Conservation (phyloP, 2,797 vertebrate genomes). For the Diplodus puntazzo region DNA sequence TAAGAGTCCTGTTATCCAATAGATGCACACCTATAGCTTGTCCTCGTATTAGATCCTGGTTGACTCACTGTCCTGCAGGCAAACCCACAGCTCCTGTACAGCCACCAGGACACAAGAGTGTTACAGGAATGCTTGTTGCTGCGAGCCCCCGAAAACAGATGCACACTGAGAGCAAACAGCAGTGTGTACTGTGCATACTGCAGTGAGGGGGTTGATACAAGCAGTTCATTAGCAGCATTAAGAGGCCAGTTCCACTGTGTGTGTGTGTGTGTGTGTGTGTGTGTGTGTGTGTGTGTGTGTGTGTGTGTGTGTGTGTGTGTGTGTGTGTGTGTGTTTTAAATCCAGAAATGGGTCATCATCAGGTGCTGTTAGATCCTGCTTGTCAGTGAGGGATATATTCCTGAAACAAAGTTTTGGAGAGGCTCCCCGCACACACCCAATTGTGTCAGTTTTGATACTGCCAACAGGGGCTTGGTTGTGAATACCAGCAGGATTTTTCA, state of each 20-base stretch:
- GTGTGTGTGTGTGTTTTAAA: slow-evolving; percentile 21
- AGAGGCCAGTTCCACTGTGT: slow-evolving; percentile 25
- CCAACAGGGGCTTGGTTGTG: background rate
- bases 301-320: background rate
- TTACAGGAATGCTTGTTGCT: slow-evolving; percentile 39
- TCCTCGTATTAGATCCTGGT: slow-evolving; percentile 37
- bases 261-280: background rate
- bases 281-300: slow-evolving; percentile 9
- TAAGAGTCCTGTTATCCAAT: slow-evolving; percentile 44
- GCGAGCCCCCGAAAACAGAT: slow-evolving; percentile 59
- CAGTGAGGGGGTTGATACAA: slow-evolving; percentile 64
- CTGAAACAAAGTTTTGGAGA: slow-evolving; percentile 43
- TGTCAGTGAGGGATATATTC: slow-evolving; percentile 33
- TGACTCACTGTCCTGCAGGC: slow-evolving; percentile 37
- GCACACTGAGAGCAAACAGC: slow-evolving; percentile 65
- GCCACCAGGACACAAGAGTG: slow-evolving; percentile 19
- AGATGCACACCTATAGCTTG: slow-evolving; percentile 31
- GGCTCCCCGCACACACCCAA: background rate
- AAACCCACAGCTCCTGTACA: slow-evolving; percentile 26
- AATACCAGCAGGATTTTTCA: background rate
- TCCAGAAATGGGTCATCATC: slow-evolving; percentile 62
- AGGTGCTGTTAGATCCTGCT: slow-evolving; percentile 34
- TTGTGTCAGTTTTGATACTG: slow-evolving; percentile 6
- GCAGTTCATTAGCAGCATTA: slow-evolving; percentile 61
- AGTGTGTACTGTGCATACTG: slow-evolving; percentile 60